These are phyloP conservation scores for Ataeniobius toweri DNA, from an alignment of 2,797 vertebrate genomes.

Conservation along the genomic window DNA sequence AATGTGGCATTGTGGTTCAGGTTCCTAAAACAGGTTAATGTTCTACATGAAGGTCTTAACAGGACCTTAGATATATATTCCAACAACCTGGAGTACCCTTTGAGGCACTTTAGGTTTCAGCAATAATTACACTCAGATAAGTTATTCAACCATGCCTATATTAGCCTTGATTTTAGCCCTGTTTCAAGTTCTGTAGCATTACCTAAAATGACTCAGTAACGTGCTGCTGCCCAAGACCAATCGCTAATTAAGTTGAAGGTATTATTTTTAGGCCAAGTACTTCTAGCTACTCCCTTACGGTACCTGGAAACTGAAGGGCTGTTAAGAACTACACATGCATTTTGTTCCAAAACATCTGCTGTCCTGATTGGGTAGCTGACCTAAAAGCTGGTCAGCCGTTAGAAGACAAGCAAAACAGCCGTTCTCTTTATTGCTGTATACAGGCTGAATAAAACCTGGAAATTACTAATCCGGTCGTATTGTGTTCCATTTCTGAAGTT, in stretches of 20 bases:
- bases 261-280: not conserved
- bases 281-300: not conserved
- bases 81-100: not conserved
- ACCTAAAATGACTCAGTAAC: not conserved
- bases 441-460: not conserved
- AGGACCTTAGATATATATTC: not conserved
- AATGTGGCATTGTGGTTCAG: not conserved
- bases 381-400: not conserved
- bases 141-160: not conserved
- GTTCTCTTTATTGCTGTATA: not conserved
- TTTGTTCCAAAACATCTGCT: not conserved
- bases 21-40: not conserved
- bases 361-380: not conserved
- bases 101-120: not conserved
- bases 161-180: not conserved
- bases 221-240: not conserved
- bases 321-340: not conserved
- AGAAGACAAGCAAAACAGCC: not conserved
- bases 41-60: not conserved
- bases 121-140: not conserved
- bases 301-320: not conserved
- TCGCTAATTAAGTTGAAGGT: not conserved
- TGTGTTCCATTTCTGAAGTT: not conserved
- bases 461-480: not conserved
- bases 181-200: not conserved